These are phyloP conservation scores for Morpho deidamia DNA, from an alignment of 2,888 invertebrate species.

Conservation along the genomic window DNA sequence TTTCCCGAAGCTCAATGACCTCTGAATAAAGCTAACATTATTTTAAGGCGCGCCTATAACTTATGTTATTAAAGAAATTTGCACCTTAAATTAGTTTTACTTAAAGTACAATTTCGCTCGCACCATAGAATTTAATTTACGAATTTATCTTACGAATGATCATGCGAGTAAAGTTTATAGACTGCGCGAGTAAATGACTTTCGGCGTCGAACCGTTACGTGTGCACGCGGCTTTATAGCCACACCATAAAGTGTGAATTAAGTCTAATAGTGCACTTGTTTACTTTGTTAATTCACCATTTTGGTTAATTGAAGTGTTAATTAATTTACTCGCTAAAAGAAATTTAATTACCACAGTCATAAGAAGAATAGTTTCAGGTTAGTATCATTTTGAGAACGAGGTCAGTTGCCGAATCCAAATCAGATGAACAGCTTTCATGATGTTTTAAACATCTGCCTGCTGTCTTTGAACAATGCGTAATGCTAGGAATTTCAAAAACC, in stretches of 20 bases:
- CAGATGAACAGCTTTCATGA: too few species aligned
- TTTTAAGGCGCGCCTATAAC: constrained; percentile 58
- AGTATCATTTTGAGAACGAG: too few species aligned
- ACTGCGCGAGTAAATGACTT: constrained; percentile 59
- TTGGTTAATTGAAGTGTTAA: constrained; percentile 12
- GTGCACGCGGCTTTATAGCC: constrained; percentile 14
- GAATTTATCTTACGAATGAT: constrained; percentile 72
- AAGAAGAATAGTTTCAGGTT: too few species aligned
- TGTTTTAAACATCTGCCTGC: too few species aligned
- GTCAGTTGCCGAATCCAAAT: too few species aligned
- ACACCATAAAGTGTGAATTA: constrained; percentile 35
- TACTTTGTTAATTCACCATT: constrained; percentile 27
- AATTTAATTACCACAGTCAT: too few species aligned
- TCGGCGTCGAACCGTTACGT: constrained; percentile 32
- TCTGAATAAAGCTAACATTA: constrained; percentile 44
- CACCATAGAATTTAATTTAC: constrained; percentile 57
- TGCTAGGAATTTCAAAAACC: too few species aligned
- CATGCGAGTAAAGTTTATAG: constrained; percentile 71
- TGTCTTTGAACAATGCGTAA: too few species aligned
- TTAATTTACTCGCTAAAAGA: too few species aligned
- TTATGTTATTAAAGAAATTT: constrained; percentile 33
- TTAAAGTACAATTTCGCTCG: constrained; percentile 40
- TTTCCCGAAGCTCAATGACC: constrained; percentile 37
- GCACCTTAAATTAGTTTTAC: constrained; percentile 28
- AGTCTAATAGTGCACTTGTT: constrained; percentile 28